These are phyloP conservation scores for Lepus americanus DNA, from an alignment of 2,113 vertebrate genomes.

Conservation along the genomic window DNA sequence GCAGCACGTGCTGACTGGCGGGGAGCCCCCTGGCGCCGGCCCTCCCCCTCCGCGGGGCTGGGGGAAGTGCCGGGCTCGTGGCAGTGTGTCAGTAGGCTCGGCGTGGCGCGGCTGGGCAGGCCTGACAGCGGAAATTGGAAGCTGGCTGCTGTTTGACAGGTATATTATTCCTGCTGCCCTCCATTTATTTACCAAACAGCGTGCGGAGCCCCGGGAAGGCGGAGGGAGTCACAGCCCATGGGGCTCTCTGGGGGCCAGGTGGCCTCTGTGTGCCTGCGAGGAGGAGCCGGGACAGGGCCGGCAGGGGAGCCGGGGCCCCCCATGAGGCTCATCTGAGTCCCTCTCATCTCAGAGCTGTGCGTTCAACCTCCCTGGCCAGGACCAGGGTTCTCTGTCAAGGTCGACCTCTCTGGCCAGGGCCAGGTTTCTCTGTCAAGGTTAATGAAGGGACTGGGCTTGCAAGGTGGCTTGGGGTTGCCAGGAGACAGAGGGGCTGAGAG, in stretches of 20 bases:
- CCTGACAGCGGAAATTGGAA: conserved; percentile 84
- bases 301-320: not conserved
- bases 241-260: not conserved
- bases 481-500: not conserved
- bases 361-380: not conserved
- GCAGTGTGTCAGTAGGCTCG: conserved; percentile 58
- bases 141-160: conserved; percentile 84
- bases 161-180: conserved; percentile 86
- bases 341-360: not conserved
- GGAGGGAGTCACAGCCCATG: conserved; percentile 14
- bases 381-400: not conserved
- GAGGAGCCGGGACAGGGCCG: not conserved
- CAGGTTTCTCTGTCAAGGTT: not conserved
- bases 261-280: conserved; percentile 7
- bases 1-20: not conserved
- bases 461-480: not conserved
- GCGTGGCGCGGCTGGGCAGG: not conserved
- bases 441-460: not conserved
- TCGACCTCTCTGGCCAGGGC: not conserved
- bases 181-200: conserved; percentile 84
- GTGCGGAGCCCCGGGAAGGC: conserved; percentile 21
- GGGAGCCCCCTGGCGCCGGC: not conserved
- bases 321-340: not conserved
- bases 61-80: conserved; percentile 65
- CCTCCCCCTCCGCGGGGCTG: not conserved